Evolutionary conservation across 2,113 vertebrate genomes (phyloP), one percentile per base, ranked within the genome.

Genomic region (Patagioenas fasciata): DNA sequence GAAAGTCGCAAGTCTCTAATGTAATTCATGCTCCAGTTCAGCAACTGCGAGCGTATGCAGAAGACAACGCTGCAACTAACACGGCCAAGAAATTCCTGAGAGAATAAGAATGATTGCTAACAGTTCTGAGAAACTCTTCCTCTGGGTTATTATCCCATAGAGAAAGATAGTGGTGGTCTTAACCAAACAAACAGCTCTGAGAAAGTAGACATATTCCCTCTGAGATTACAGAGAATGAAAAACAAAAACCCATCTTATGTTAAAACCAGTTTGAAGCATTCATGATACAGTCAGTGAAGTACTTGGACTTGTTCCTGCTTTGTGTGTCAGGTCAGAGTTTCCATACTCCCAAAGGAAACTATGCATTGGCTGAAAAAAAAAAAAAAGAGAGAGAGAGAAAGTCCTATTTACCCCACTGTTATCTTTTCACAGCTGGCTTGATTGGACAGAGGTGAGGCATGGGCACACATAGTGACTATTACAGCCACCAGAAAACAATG

Each of bases 121-220:
- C 82, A 77, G 92, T 77, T 95, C 93, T 95, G 96, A 97, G 97
- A 97, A 97, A 94, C 57, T 93, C 53, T 95, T 96, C 72, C 89
- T 89, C 92, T 85, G 82, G 70, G 90, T 92, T 94, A 96, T 94
- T 94, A 95, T 97, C 87, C 93, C 97, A 95, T 54, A 91, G 84
- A 78, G 51, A 93, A 44, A 82, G 36, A 92, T 1, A 93, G 60
- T 20, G 29, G 78, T 2, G 0, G n/a, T 61, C 85, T 91, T 94
- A 96, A 91, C 62, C 85, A 97, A 97, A 96, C 91, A 97, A 97
- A 95, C 66, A 69, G 54, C 80, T 90, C 69, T 95, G 97, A 97
- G 95, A 97, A 97, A 93, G 82, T 85, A 83, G 56, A 85, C 25
- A 18, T 87, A 86, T 65, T 94, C 86, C 93, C 93, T 96, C 75